Conservation (phyloP, 2,888 invertebrate species). For the Erebia palarica region DNA sequence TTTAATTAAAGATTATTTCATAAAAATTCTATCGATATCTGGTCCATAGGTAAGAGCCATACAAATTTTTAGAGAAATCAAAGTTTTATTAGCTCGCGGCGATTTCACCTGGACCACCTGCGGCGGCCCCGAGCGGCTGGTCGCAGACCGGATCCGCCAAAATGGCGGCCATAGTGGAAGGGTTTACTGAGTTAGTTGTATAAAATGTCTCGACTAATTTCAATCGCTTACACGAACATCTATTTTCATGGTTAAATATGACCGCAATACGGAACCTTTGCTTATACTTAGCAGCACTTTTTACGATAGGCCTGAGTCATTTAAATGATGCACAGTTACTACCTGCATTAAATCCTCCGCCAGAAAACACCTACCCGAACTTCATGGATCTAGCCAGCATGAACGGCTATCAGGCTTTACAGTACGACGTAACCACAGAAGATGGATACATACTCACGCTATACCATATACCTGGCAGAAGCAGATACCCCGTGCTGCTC, state of each 20-base stretch:
- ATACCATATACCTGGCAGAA: conserved; percentile 45
- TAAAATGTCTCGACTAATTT: not conserved
- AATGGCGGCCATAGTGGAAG: no score
- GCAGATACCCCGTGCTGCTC: conserved; percentile 43
- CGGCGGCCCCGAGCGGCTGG: no score
- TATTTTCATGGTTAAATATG: not conserved
- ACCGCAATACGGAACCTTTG: not conserved
- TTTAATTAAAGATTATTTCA: no score
- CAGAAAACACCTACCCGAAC: conserved; percentile 19
- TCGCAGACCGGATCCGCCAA: no score
- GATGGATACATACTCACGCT: conserved; percentile 52
- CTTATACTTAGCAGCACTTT: not conserved
- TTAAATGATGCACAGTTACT: not conserved
- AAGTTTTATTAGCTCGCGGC: no score
- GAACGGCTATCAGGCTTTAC: conserved; percentile 40
- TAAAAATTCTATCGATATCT: no score
- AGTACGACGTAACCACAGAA: conserved; percentile 47
- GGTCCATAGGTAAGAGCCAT: no score
- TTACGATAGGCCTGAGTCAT: not conserved
- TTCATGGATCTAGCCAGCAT: conserved; percentile 42
- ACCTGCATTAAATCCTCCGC: not conserved
- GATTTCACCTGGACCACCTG: no score
- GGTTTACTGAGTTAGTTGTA: no score
- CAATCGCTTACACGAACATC: not conserved
- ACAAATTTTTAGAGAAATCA: no score